These are phyloP conservation scores for Yasuhikotakia modesta DNA, from an alignment of 2,797 vertebrate species.

Conservation along the genomic window DNA sequence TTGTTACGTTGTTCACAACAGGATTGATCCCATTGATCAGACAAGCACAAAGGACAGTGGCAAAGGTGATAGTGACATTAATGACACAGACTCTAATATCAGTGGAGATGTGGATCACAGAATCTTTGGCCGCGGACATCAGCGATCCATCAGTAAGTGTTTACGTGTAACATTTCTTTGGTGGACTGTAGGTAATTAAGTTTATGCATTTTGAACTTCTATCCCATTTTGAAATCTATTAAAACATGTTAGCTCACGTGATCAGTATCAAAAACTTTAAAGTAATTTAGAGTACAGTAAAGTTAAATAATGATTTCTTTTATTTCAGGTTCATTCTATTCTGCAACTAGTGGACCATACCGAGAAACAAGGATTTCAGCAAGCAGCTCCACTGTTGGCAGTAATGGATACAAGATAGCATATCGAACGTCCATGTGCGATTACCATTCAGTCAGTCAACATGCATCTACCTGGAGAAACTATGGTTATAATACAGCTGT, in stretches of 20 bases:
- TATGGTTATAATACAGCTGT: constrained; percentile 63
- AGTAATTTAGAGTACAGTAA: no score
- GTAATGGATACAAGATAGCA: constrained; percentile 67
- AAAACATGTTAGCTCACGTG: neutral
- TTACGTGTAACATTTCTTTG: constrained; percentile 13
- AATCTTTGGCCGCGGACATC: constrained; percentile 66
- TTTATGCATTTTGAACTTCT: neutral
- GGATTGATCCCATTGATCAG: constrained; percentile 73
- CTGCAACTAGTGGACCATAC: constrained; percentile 61
- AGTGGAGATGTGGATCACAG: constrained; percentile 72
- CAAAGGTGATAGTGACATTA: constrained; percentile 81
- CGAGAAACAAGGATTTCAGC: constrained; percentile 63
- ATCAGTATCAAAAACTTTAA: neutral
- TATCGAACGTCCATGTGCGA: constrained; percentile 70
- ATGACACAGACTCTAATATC: constrained; percentile 75
- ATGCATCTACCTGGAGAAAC: constrained; percentile 64
- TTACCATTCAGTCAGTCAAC: constrained; percentile 61
- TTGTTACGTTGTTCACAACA: constrained; percentile 72
- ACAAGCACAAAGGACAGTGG: constrained; percentile 80
- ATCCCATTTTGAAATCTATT: neutral
- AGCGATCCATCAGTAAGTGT: constrained; percentile 70
- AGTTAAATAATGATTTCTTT: constrained; percentile 3
- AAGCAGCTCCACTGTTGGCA: constrained; percentile 63
- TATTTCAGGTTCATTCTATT: constrained; percentile 64
- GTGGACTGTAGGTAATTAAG: neutral